Evolutionary conservation across 2,113 vertebrate species (phyloP).

Genomic region (Butorides virescens): DNA sequence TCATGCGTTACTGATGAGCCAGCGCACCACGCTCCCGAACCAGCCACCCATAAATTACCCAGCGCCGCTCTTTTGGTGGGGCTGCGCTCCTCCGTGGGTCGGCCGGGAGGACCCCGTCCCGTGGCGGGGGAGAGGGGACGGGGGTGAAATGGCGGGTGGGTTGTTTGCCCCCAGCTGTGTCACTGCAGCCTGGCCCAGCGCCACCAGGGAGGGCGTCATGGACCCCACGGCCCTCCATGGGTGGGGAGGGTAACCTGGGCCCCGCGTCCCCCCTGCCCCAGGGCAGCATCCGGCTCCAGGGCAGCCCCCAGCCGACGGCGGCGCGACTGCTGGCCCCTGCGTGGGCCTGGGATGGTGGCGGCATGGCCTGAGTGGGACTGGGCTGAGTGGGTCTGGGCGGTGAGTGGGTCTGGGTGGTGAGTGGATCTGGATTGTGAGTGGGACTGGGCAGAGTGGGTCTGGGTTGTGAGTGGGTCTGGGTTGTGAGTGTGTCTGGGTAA

Average conservation of each 20-base stretch:
- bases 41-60: background rate
- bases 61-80: rapidly evolving
- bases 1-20: background rate
- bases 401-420: background rate
- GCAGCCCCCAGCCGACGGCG: too few relatives aligned
- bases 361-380: too few relatives aligned
- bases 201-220: too few relatives aligned
- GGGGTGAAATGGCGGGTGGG: background rate
- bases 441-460: background rate
- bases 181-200: background rate
- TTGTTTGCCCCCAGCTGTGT: rapidly evolving
- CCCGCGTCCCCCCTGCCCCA: too few relatives aligned
- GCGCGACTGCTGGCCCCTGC: too few relatives aligned
- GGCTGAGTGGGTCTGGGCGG: background rate
- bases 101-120: rapidly evolving
- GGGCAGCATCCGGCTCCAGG: too few relatives aligned
- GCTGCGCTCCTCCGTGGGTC: background rate
- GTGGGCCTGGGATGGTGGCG: too few relatives aligned
- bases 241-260: too few relatives aligned
- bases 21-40: background rate
- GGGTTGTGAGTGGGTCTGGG: too few relatives aligned
- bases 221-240: too few relatives aligned
- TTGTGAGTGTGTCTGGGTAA: too few relatives aligned
- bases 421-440: background rate
- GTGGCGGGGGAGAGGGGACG: rapidly evolving